Base-by-base conservation (phyloP, 2,113 vertebrate genomes). In the Centropristis striata region DNA sequence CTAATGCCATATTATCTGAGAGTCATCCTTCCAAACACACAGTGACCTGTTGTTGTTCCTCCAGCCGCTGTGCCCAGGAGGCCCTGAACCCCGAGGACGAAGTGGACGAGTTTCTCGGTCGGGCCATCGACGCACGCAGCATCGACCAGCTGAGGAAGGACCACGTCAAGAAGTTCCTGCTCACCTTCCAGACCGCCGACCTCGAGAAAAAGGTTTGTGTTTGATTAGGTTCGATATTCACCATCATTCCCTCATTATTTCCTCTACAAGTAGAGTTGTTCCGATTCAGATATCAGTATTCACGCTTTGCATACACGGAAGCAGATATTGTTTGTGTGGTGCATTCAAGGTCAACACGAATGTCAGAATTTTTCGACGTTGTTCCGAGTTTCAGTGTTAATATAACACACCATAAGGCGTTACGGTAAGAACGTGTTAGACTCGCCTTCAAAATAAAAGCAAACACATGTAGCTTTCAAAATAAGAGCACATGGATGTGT, bases 71-170 rank as follows among this genome's bases (percentile, higher is more conserved):
- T 20, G 92, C 94, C 44, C 97, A 99, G 92, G 98, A 99, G 88
- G 92, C 97, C 63, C 64, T 98, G 79, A 98, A 98, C 91, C 97
- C 98, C 0, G 98, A 99, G 92, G 98, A 98, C 0, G 98, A 99
- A 89, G 98, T 98, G 39, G 97, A 99, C 0, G 98, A 99, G 89
- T 99, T 99, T 90, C 94, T 98, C 51, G 96, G 96, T 63, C 95
- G 98, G 0, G 98, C 98, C 92, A 99, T 99, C 0, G 98, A 99
- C 0, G 98, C 98, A 0, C 96, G 98, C 50, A 98, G 98, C 94
- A 99, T 99, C 0, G 97, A 99, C 88, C 97, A 98, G 91, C 96
- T 99, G 74, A 96, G 98, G 76, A 98, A 97, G 88, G 98, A 99
- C 87, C 97, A 99, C 0, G 98, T 99, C 83, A 98, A 97, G 86